phyloP scores from a whole-genome alignment of 2,113 vertebrate genomes.

The Gambusia holbrooki region DNA sequence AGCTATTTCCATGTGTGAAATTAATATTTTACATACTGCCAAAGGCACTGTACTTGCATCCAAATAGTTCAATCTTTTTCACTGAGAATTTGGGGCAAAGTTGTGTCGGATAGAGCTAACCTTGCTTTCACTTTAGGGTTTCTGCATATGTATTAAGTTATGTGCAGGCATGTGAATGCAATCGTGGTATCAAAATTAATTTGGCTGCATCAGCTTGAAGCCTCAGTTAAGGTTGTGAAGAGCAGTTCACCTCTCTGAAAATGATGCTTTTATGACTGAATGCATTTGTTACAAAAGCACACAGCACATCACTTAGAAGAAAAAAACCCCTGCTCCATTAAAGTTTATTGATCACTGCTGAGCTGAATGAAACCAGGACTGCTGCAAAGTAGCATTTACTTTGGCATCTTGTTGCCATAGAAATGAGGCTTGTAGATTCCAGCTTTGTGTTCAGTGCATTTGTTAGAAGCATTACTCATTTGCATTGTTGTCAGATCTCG shows the following conservation, averaged over 20 bases:
- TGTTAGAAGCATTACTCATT: slow-evolving; percentile 31
- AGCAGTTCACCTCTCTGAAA: slow-evolving; percentile 2
- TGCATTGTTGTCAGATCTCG: slow-evolving; percentile 18
- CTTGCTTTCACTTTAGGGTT: not conserved
- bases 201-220: not conserved
- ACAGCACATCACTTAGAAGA: slow-evolving; percentile 7
- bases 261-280: slow-evolving; percentile 30
- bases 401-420: slow-evolving; percentile 78
- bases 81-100: not conserved
- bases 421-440: slow-evolving; percentile 48
- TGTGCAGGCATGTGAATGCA: not conserved
- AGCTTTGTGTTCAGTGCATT: slow-evolving; percentile 35
- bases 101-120: not conserved
- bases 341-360: slow-evolving; percentile 38
- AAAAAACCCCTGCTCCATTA: not conserved
- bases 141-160: not conserved
- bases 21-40: slow-evolving; percentile 46
- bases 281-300: slow-evolving; percentile 23
- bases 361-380: not conserved
- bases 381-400: slow-evolving; percentile 45
- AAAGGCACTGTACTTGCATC: slow-evolving; percentile 35
- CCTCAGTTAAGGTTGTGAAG: slow-evolving; percentile 16
- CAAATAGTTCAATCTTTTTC: slow-evolving; percentile 27
- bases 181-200: not conserved
- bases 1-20: slow-evolving; percentile 37